Percentiles rank a stretch among this genome's conserved stretches.
These are phyloP conservation scores for Pteropus alecto DNA, from an alignment of 2,113 vertebrate species.

Conservation along the genomic window DNA sequence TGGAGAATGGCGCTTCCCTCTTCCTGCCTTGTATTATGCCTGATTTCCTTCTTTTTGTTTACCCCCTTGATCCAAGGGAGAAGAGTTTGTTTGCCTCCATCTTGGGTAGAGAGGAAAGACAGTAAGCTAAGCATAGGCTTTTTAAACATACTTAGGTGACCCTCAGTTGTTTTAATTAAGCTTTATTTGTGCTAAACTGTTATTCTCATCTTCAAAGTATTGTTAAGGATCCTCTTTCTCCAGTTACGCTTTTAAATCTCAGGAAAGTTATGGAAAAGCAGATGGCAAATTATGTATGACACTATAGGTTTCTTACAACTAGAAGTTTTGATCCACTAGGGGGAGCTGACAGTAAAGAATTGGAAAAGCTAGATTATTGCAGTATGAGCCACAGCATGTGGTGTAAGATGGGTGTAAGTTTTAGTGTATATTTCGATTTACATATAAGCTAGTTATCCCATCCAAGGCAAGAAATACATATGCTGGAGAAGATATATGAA, in stretches of 20 bases:
- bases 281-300: background rate
- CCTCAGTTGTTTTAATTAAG: background rate
- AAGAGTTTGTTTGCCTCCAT: background rate
- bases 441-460: background rate
- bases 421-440: background rate
- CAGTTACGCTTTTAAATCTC: background rate
- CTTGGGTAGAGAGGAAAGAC: background rate
- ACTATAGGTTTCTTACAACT: background rate
- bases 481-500: background rate
- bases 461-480: background rate
- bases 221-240: background rate
- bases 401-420: background rate
- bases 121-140: background rate
- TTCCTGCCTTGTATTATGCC: background rate
- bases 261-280: background rate
- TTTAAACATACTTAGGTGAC: background rate
- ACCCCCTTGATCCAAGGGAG: background rate
- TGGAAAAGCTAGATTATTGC: background rate
- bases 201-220: background rate
- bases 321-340: conserved; percentile 41
- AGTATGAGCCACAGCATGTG: background rate
- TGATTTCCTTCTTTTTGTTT: background rate
- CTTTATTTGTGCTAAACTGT: background rate
- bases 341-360: conserved; percentile 16
- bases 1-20: background rate